Percentiles rank a stretch among this genome's conserved stretches.
Conservation (phyloP, 2,888 invertebrate genomes). For the Loripinus fragilis region DNA sequence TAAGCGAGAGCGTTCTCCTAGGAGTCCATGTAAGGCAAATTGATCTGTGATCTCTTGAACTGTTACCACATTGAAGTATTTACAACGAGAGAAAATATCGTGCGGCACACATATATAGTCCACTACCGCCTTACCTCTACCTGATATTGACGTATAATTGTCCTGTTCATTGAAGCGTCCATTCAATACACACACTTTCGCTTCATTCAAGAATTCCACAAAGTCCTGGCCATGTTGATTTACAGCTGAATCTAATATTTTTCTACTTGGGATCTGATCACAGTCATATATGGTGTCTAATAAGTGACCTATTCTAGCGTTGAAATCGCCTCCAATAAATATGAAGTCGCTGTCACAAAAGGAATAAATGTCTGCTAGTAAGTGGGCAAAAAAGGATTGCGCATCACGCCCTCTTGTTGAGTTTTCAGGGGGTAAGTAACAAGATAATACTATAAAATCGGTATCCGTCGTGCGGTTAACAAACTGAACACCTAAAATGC, state of each 20-base stretch:
- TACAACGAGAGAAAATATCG: conserved; percentile 11
- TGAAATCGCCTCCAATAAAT: conserved; percentile 17
- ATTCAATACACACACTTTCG: conserved; percentile 18
- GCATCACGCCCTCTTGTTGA: conserved; percentile 22
- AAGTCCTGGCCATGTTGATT: conserved; percentile 30
- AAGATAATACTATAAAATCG: neutral
- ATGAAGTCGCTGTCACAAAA: conserved; percentile 3
- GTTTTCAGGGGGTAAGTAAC: conserved; percentile 27
- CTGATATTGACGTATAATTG: conserved; percentile 28
- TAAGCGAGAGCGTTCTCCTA: too few species aligned
- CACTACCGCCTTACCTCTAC: conserved; percentile 16
- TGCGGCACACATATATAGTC: conserved; percentile 14
- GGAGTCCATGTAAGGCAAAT: too few species aligned
- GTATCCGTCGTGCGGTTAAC: neutral
- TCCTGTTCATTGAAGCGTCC: conserved; percentile 8
- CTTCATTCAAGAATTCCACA: conserved; percentile 11
- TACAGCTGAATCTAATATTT: neutral
- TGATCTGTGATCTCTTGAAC: too few species aligned
- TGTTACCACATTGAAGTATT: conserved; percentile 9
- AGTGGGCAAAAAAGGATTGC: conserved; percentile 12
- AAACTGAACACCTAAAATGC: conserved; percentile 8
- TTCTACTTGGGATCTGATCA: neutral
- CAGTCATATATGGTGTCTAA: neutral
- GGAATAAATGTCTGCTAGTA: conserved; percentile 12
- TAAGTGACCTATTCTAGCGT: neutral